phyloP scores from a whole-genome alignment of 2,797 vertebrate species.

The Octomys mimax region DNA sequence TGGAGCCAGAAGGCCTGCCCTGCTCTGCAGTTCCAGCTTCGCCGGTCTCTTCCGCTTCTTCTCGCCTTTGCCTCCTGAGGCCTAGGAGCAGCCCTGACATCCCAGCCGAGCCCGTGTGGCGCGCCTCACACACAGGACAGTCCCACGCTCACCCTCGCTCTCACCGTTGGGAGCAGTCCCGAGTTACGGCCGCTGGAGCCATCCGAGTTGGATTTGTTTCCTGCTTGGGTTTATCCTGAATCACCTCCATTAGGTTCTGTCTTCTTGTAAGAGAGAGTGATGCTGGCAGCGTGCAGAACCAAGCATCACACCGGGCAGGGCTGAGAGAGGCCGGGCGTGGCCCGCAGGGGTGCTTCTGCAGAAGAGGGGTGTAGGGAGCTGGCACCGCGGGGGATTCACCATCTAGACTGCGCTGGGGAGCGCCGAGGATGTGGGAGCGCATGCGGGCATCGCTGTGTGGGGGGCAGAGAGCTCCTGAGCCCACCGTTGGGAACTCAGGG shows the following conservation, averaged over 20 bases:
- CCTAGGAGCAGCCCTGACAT: neutral
- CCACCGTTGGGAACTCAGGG: too few relatives aligned
- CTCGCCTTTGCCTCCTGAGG: neutral
- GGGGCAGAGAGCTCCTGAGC: too few relatives aligned
- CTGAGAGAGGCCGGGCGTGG: neutral
- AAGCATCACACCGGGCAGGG: neutral
- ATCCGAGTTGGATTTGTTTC: neutral
- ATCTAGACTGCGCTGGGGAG: neutral
- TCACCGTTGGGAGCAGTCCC: neutral
- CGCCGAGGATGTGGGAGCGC: neutral
- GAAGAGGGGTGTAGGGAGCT: neutral
- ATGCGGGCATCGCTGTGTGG: too few relatives aligned
- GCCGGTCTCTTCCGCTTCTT: neutral
- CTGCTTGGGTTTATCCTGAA: neutral
- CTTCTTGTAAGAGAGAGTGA: neutral
- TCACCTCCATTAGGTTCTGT: neutral
- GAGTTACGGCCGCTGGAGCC: neutral
- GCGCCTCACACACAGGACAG: neutral
- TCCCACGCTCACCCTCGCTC: neutral
- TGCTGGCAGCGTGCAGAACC: neutral
- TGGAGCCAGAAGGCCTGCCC: neutral
- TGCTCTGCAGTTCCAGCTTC: neutral
- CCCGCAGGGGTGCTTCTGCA: neutral
- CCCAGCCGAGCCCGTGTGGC: neutral
- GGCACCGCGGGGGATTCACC: neutral